Base-by-base conservation (phyloP, 37 sponge, comb jelly and placozoan genomes). In the Aphrocallistes beatrix region DNA sequence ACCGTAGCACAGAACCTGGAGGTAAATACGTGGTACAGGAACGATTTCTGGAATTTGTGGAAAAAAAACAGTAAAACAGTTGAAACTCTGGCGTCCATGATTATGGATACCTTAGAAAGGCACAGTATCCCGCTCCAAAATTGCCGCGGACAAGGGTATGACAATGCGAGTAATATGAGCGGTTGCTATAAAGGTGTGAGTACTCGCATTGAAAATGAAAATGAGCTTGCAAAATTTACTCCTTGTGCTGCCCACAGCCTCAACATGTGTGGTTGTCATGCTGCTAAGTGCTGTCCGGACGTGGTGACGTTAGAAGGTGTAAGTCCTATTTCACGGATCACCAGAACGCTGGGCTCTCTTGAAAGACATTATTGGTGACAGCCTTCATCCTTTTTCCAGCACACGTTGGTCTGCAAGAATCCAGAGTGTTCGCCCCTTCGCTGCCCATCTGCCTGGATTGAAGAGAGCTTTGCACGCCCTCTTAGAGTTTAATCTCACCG, bases 381-480 rank as follows among this genome's bases (percentile, higher is more conserved):
- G 75, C 75, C 75, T 28, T 60, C 34, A 60, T 60, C 75, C 75
- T 6, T 60, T 60, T 60, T 60, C 75, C n/a, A 60, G 75, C 21
- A 60, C 75, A 60, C 75, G 75, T 60, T 60, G 75, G 75, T 28
- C 75, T 60, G 75, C 75, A 60, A 60, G 75, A 60, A 60, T 60
- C 75, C 75, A 60, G 75, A 60, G 75, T 60, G 75, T 60, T 60
- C 75, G 75, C 75, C 75, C 75, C 75, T 60, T 60, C 75, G 75
- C 75, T 60, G 75, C 75, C 21, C 75, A 60, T 60, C 75, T 60
- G 17, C 75, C 21, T 60, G 75, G 34, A 60, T 60, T 60, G 75
- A 60, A 19, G 34, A 60, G 25, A 19, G 75, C 75, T 28, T 60
- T 60, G 75, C 75, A 60, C 75, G 75, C 75, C 75, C 75, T 60